Evolutionary conservation across 2,888 invertebrate genomes (phyloP), one percentile per base, ranked within the genome.

Genomic region (Sesamia inferens): DNA sequence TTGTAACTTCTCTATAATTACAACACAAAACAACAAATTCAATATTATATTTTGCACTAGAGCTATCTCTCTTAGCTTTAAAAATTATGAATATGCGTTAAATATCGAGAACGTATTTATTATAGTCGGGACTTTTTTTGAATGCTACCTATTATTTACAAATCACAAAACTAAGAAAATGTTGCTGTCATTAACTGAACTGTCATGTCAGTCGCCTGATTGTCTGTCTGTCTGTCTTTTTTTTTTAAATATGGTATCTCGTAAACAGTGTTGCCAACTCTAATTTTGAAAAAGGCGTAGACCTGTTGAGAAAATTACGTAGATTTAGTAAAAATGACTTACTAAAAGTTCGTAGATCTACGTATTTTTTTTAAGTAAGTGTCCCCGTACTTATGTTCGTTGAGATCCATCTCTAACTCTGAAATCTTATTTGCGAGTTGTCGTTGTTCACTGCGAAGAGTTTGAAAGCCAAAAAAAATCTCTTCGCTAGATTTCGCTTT

Each of bases 371-470:
- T n/a, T n/a, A n/a, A n/a, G n/a, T n/a, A n/a, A n/a, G n/a, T n/a
- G n/a, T n/a, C n/a, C n/a, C n/a, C n/a, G n/a, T 96, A 99, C 99
- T 98, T 99, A 97, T 99, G 99, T 95, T 99, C 99, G 92, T 98
- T 99, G 79, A 98, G 97, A 94, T 99, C 99, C 97, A 98, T 97
- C 96, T 99, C 99, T 88, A 99, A 96, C 95, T 99, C 99, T 1
- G 98, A 98, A 79, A 99, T 97, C 97, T 99, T 99, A 87, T 97
- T 97, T 47, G 98, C 98, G 88, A 99, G 95, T 88, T 97, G 97
- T 89, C 99, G 97, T 94, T 99, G 99, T 91, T 99, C 99, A 86
- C 97, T 97, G 63, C 99, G 97, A 69, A 99, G 96, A 77, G 97
- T 96, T 95, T 99, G 99, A 95, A 99, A 99, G 74, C 98, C 98